phyloP scores from a whole-genome alignment of 1,140 invertebrate species.

The Ips typographus region DNA sequence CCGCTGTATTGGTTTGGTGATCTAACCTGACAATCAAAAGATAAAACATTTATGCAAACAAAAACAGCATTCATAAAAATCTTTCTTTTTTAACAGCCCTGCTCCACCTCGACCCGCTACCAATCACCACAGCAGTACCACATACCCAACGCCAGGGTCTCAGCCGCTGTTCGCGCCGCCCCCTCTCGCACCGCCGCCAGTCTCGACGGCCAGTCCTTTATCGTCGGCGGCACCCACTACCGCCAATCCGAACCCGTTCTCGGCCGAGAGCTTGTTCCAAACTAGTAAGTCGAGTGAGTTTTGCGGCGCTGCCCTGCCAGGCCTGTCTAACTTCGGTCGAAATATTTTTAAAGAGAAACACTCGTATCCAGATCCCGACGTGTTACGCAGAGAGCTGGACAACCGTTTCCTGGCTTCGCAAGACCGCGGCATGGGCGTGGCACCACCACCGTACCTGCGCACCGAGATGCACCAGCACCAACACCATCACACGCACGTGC shows the following conservation, averaged over 20 bases:
- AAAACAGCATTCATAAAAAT: no score
- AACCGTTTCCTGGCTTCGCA: constrained; percentile 82
- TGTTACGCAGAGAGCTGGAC: constrained; percentile 88
- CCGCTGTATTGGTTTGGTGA: no score
- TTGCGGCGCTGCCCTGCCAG: neutral
- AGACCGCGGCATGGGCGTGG: constrained; percentile 59
- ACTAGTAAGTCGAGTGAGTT: constrained; percentile 65
- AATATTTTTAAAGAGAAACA: constrained; percentile 33
- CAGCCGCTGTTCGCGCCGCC: constrained; percentile 69
- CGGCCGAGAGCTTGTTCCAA: constrained; percentile 83
- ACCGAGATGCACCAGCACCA: constrained; percentile 90
- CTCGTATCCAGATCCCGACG: constrained; percentile 68
- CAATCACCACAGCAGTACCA: constrained; percentile 59
- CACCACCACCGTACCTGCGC: constrained; percentile 69
- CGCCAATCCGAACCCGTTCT: constrained; percentile 78
- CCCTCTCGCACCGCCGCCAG: constrained; percentile 62
- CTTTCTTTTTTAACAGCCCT: constrained; percentile 11
- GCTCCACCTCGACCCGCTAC: constrained; percentile 51
- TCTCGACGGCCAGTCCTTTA: constrained; percentile 59
- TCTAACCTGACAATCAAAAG: no score
- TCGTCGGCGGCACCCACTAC: constrained; percentile 51
- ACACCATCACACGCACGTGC: constrained; percentile 88
- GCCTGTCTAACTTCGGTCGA: neutral
- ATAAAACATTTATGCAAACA: no score
- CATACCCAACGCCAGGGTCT: constrained; percentile 53